These are phyloP conservation scores for pig (Sus scrofa) DNA, from an alignment of 2,113 vertebrate species.

Conservation along the genomic window T2T-Sscrofa CM000822.6:16931501-16932000, in stretches of 20 bases:
- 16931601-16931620: neutral
- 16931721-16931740: neutral
- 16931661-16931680: neutral
- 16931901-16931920: no score
- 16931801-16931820: neutral
- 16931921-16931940: no score
- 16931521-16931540: conserved; percentile 2
- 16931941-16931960: no score
- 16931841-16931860: no score
- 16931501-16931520: neutral
- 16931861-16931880: no score
- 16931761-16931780: neutral
- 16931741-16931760: neutral
- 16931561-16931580: neutral
- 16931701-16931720: neutral
- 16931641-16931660: conserved; percentile 8
- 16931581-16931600: neutral
- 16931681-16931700: neutral
- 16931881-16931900: no score
- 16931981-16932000: no score
- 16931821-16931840: neutral
- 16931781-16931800: conserved; percentile 5
- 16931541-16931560: neutral
- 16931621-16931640: neutral
- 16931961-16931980: no score